Base-by-base conservation (phyloP, 2,113 vertebrate genomes). In the Microcebus tavaratra region DNA sequence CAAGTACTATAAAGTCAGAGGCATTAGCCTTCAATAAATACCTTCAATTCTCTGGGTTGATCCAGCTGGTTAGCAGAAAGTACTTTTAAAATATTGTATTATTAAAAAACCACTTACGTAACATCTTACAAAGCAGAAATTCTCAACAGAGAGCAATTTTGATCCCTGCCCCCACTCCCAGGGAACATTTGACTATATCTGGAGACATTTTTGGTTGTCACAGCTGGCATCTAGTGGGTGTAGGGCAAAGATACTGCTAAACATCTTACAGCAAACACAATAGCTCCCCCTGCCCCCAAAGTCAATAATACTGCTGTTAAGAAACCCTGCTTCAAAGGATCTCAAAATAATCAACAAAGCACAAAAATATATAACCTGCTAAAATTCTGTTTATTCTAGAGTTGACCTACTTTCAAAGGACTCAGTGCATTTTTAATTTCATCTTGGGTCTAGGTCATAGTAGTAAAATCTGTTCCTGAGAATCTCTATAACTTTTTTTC, bases 351-450 rank as follows among this genome's bases (percentile, higher is more conserved):
- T 81, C 70, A 75, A 53, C 50, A 88, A 79, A 31, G n/a, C 25
- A 50, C 21, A 75, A 27, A 31, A 36, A 31, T 53, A 63, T 8
- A 91, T 90, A 34, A 39, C 17, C 27, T 94, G 73, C 18, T 89
- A 91, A 90, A 80, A 82, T 92, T 76, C 59, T 76, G 4, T 92
- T 96, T 96, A 78, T 92, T 90, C 18, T 81, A 21, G 17, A 96
- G 72, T 29, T 53, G 23, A 86, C 88, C 3, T 17, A 14, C 68
- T 94, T 94, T 78, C 23, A 86, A 73, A 96, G 42, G 50, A 80
- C 31, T 90, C 39, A 61, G 29, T 72, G 36, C 21, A 25, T 42
- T 92, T 95, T 90, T 88, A 36, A 88, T 91, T 96, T 97, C 50
- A 90, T 5, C 12, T 75, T 93, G 65, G 18, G 8, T 73, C 34